Evolutionary conservation across 1,140 invertebrate species (phyloP), one percentile per base, ranked within the genome.

Genomic region (Dendrolimus punctatus): DNA sequence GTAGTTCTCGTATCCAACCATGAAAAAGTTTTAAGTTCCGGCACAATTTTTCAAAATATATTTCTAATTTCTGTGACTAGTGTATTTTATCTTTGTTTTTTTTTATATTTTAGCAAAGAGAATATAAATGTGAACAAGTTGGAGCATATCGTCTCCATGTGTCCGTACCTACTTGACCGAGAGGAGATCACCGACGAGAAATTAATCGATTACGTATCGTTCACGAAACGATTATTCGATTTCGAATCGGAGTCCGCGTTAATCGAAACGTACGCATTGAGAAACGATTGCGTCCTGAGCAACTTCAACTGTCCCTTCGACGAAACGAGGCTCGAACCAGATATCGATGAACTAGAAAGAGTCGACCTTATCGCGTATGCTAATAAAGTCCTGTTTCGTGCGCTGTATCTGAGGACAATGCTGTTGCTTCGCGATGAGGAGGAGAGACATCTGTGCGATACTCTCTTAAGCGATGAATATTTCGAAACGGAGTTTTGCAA

Each of bases 281-380:
- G 69, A 7, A 53, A 58, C 40, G 71, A 77, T 48, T 61, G 60
- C 36, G 55, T 82, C 23, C 47, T 2, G 42, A 37, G 63, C 8
- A 51, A 59, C 42, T 53, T 82, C 6, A 68, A 62, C 57, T 80
- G 75, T 40, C 71, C 71, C 0, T 58, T 71, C 8, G 66, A 64
- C 5, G 6, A 57, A 57, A 8, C 40, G 4, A 50, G 73, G 0
- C 53, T 70, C 0, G 61, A 63, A 2, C 49, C 56, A 0, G 49
- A 50, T 7, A 6, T 53, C 2, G 49, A 38, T 0, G 54, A 68
- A 8, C 51, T 72, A 0, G 53, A 38, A 8, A 38, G 8, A 40
- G 53, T 45, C 0, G 64, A 67, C 9, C 48, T 74, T 4, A 46
- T 68, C 4, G 4, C 48, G 0, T 62, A 62, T 40, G 51, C 50